Evolutionary conservation across 2,797 vertebrate genomes (phyloP), one percentile per base, ranked within the genome.

Genomic region (Myotis planiceps): DNA sequence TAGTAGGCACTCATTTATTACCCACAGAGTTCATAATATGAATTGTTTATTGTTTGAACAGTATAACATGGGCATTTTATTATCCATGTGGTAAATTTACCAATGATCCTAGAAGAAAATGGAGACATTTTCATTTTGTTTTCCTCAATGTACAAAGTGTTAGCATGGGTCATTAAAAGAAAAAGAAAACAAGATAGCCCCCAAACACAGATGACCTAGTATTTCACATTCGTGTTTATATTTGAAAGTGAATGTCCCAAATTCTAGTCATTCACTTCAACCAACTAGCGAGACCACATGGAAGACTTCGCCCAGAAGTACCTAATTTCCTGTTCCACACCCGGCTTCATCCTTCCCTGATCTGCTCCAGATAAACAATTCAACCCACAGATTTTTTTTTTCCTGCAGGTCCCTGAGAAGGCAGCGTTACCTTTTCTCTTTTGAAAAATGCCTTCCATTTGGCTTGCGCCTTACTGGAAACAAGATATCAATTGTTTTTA

Each of bases 401-500:
- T 37, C 27, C 18, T 84, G 49, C 32, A 90, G 80, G 37, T 23
- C 13, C 29, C 47, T 58, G 8, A 79, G 45, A 75, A 21, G 18
- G 65, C 1, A 75, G 34, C 94, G 65, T 34, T 19, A 16, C 29
- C 23, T 75, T 87, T 85, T 76, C 13, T 94, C 12, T 87, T 68
- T 90, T 93, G 55, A 60, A 88, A 92, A 91, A 72, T 25, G 9
- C 7, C 18, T 84, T 55, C 47, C 89, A 47, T 84, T 89, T 72
- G 32, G 72, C 14, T 83, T 95, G 32, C 12, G 37, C 23, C 32
- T 87, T 89, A 5, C 29, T 91, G 29, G 5, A 34, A 84, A 66
- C 2, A 45, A 68, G 84, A 9, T 92, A n/a, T 39, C 39, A 79
- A 84, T 95, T 92, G 21, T 88, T 86, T 88, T 89, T 63, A 92